Conservation (phyloP, 2,797 vertebrate genomes). For the Mycteria americana region DNA sequence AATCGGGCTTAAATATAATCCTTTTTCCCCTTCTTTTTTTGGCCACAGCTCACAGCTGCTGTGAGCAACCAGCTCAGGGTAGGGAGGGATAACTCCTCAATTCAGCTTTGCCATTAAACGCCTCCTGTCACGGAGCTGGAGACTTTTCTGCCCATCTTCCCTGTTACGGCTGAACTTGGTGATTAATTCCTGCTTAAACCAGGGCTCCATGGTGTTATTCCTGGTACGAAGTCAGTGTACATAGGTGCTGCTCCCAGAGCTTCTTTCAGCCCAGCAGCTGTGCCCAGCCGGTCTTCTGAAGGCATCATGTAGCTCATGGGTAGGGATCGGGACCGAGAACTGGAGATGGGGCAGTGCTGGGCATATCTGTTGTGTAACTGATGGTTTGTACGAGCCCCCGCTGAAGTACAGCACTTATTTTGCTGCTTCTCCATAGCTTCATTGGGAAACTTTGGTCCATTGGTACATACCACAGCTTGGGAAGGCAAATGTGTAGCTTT, state of each 20-base stretch:
- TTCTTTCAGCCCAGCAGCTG: neutral
- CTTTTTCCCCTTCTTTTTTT: neutral
- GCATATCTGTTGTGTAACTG: rapidly evolving
- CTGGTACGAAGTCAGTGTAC: neutral
- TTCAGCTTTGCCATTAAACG: neutral
- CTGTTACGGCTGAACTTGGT: neutral
- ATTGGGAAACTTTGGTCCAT: neutral
- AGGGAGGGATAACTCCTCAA: neutral
- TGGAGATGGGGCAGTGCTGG: neutral
- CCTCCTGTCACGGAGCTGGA: neutral
- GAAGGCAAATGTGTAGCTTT: neutral
- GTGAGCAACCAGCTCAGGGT: neutral
- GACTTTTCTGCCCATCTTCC: neutral
- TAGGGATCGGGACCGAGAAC: neutral
- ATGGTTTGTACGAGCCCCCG: neutral
- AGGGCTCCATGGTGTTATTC: neutral
- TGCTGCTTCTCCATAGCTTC: neutral
- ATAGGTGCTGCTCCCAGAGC: neutral
- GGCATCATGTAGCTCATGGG: neutral
- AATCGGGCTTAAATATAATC: neutral
- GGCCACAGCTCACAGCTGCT: neutral
- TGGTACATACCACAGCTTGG: neutral
- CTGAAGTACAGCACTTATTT: neutral
- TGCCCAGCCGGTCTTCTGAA: neutral
- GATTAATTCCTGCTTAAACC: neutral